Percentiles rank a stretch among this genome's conserved stretches.
phyloP scores from a whole-genome alignment of 2,797 vertebrate species.

The Microctenopoma lineatum region DNA sequence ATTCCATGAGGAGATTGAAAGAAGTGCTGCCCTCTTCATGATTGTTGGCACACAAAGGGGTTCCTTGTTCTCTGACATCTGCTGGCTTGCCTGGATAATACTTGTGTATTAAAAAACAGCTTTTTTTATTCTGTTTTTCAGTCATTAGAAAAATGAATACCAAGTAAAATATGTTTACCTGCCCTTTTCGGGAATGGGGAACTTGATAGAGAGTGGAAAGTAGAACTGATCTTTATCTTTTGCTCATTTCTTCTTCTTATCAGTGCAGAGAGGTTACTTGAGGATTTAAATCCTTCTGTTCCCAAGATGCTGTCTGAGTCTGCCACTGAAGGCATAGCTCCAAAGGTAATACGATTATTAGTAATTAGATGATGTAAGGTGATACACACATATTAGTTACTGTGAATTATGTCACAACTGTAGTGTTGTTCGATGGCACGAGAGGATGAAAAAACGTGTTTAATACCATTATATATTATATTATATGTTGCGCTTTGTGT shows the following conservation, averaged over 20 bases:
- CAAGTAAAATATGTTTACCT: background rate
- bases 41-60: background rate
- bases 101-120: too few species aligned
- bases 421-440: background rate
- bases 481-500: constrained; percentile 13
- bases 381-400: background rate
- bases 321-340: constrained; percentile 52
- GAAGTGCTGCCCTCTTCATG: fast-evolving
- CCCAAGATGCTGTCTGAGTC: constrained; percentile 59
- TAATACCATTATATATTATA: background rate
- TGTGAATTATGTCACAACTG: background rate
- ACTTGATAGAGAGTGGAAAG: background rate
- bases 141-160: background rate
- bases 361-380: background rate
- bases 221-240: background rate
- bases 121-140: background rate
- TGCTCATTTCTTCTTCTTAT: constrained; percentile 9
- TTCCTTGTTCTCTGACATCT: constrained; percentile 66
- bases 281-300: constrained; percentile 55
- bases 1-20: constrained; percentile 26
- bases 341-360: constrained; percentile 67
- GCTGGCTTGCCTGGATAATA: constrained; percentile 44
- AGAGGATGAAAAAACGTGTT: background rate
- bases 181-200: background rate
- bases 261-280: constrained; percentile 73